Base-by-base conservation (phyloP, 2,113 vertebrate genomes). In the Albula glossodonta region DNA sequence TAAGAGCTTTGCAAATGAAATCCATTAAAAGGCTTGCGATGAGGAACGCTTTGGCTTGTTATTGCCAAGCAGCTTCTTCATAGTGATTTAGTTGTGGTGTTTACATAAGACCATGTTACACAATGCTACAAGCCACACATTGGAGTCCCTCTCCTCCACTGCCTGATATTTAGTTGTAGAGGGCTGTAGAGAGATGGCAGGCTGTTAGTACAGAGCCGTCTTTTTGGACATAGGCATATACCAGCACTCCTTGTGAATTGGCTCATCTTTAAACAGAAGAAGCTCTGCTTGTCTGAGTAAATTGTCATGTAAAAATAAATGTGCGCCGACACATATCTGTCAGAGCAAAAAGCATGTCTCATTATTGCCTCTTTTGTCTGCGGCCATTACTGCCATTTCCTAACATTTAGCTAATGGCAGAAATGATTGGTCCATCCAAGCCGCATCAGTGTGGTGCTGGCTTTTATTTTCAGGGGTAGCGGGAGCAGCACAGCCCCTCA, bases 1-100 rank as follows among this genome's bases (percentile, higher is more conserved):
- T 82, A n/a, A 31, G 51, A 17, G 66, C 17, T 56, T 12, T 80
- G 81, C 48, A 63, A 78, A 86, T 83, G 15, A 60, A 83, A 52
- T 31, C 19, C 66, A 19, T 82, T 17, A 60, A 80, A 70, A 41
- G 50, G 41, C 22, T 9, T 12, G 25, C 31, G 52, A 60, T 15
- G 11, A 31, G 17, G 22, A 48, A 50, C 49, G 13, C 25, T 19
- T 10, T 8, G 19, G 53, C 41, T 80, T 17, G 60, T 51, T 31
- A 2, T 48, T 15, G 19, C 53, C 31, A 8, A 0, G 22, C 83
- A 49, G 48, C 12, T 51, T 9, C 57, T 0, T 57, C 79, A 1
- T 78, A 11, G 77, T 0, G 8, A 2, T 7, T 53, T 51, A 7
- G 49, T 10, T 53, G 2, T n/a, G 9, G 17, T 3, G 4, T 80